phyloP scores from a whole-genome alignment of 2,113 vertebrate species.

The Gallinago undulata region DNA sequence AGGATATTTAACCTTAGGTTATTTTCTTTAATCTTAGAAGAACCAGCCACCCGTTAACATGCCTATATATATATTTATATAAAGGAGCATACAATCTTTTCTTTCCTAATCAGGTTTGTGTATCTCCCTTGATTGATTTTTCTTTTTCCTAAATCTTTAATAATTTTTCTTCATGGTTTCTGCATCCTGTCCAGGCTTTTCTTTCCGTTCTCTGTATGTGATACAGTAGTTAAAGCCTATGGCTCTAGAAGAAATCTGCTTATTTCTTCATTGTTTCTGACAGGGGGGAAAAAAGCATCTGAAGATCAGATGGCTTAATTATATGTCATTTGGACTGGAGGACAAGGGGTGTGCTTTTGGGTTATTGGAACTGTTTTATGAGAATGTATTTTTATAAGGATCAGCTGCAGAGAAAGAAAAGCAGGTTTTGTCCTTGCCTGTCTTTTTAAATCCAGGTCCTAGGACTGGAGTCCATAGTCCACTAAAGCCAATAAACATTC shows the following conservation, averaged over 20 bases:
- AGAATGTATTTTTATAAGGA: background rate
- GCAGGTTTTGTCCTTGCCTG: background rate
- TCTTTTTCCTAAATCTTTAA: constrained; percentile 44
- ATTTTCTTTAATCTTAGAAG: constrained; percentile 68
- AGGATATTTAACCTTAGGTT: constrained; percentile 59
- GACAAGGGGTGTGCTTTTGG: background rate
- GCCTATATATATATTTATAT: constrained; percentile 35
- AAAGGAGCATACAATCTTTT: constrained; percentile 41
- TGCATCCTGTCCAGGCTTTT: constrained; percentile 34
- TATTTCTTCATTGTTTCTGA: constrained; percentile 41
- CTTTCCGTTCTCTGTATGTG: background rate
- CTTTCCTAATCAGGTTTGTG: constrained; percentile 64
- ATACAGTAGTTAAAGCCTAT: background rate
- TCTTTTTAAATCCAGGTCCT: background rate
- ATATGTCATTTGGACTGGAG: background rate
- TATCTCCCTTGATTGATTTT: constrained; percentile 64
- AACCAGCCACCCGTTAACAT: constrained; percentile 49
- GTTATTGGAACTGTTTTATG: background rate
- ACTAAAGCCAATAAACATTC: background rate
- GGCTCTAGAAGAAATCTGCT: constrained; percentile 4
- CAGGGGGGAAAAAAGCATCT: background rate
- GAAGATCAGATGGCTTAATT: constrained; percentile 45
- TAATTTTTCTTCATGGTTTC: constrained; percentile 62
- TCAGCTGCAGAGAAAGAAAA: background rate
- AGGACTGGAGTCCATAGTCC: background rate